Base-by-base conservation (phyloP, 2,113 vertebrate species). In the Atlantisia rogersi region DNA sequence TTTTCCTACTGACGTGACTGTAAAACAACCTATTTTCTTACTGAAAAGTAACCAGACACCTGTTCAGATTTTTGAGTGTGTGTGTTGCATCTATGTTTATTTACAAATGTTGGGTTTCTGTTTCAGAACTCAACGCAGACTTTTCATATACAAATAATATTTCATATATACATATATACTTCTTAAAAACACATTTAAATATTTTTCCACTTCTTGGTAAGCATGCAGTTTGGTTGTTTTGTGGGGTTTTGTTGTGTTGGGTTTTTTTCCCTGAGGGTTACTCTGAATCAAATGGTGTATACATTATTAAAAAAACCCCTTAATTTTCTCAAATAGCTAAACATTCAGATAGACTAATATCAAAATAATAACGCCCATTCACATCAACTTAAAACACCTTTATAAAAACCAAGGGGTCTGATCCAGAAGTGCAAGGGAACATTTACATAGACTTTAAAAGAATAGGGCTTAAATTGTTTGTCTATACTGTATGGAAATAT, bases 381-480 rank as follows among this genome's bases (percentile, higher is more conserved):
- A 25, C 0, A 2, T 60, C 22, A 39, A 6, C 12, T 16, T 73
- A 26, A 71, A 91, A 28, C 16, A n/a, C 21, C 22, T 76, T 86
- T 4, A 22, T 56, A 76, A 82, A 80, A 71, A 35, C 18, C 0
- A 84, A 58, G 32, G 63, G 26, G 5, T 91, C 64, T 86, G 60
- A 91, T 95, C 83, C 64, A 88, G 83, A 94, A 81, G 68, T 91
- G 76, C 81, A 59, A 78, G 92, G 88, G 73, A 91, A 83, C 52
- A 35, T 65, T 69, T 52, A 35, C 24, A 16, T 56, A 29, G 24
- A n/a, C 25, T 46, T 80, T 12, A 74, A 69, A 80, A 46, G 19
- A 15, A 32, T 56, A 42, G 56, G 11, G 26, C 46, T 65, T 81
- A n/a, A 91, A 84, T 50, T 15, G 7, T 63, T 70, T 70, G 5